Percentiles rank a stretch among this genome's conserved stretches.
phyloP scores from a whole-genome alignment of 37 sponge, comb jelly and placozoan species.

The Aplysina aerophoba region DNA sequence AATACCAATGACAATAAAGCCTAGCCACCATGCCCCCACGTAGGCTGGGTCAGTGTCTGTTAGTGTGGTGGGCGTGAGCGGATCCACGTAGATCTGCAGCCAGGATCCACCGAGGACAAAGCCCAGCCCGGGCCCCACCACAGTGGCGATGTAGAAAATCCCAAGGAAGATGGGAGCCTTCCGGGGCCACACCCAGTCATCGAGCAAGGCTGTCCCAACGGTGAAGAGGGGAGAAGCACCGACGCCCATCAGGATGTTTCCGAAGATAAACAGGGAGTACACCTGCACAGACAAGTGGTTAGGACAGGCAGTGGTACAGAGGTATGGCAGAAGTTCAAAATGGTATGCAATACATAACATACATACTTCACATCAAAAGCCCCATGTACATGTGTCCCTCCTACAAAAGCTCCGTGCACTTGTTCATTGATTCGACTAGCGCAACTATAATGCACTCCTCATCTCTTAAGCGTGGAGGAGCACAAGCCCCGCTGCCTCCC shows the following conservation, averaged over 20 bases:
- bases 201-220: conserved; percentile 70
- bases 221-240: conserved; percentile 85
- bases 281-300: too few relatives aligned
- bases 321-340: too few relatives aligned
- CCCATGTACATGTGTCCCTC: too few relatives aligned
- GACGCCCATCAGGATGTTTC: conserved; percentile 68
- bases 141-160: conserved; percentile 39
- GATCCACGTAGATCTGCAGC: conserved; percentile 77
- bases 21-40: conserved; percentile 92
- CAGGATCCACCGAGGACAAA: conserved; percentile 70
- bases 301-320: too few relatives aligned
- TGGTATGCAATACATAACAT: too few relatives aligned
- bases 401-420: too few relatives aligned
- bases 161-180: conserved; percentile 70
- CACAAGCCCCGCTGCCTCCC: too few relatives aligned
- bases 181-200: conserved; percentile 78
- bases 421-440: too few relatives aligned
- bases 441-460: too few relatives aligned
- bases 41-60: conserved; percentile 64
- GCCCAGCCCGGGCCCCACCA: conserved; percentile 79
- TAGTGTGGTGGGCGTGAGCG: conserved; percentile 52
- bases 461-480: too few relatives aligned
- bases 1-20: conserved; percentile 54
- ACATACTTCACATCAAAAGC: too few relatives aligned
- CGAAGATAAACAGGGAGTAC: conserved; percentile 73